Base-by-base conservation (phyloP, 2,888 invertebrate genomes). In the Clanis bilineata region DNA sequence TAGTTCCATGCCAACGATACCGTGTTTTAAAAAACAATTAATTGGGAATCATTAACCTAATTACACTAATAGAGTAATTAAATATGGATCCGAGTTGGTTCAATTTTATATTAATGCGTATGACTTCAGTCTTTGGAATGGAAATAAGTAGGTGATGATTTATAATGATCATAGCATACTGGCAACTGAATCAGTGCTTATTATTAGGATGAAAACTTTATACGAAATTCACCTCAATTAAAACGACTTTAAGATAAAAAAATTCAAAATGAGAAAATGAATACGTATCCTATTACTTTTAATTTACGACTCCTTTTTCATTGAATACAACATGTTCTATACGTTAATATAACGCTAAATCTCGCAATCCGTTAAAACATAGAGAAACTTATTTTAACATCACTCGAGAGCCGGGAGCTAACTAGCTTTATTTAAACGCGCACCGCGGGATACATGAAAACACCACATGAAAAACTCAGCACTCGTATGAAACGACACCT, bases 401-500 rank as follows among this genome's bases (percentile, higher is more conserved):
- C 18, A 32, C 18, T 51, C 51, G 9, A 51, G 15, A 9, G 10
- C 18, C 6, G 28, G 28, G 47, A 51, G 51, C 51, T 51, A 51
- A 51, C 32, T 51, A 51, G 51, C 51, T 51, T 51, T 51, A 32
- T 51, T 18, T 18, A 32, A 47, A 47, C 47, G 15, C 47, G 47
- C 51, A 51, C 28, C 47, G 28, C 28, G 28, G 47, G 28, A 28
- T 18, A 28, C 47, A 51, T 51, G 47, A 51, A 51, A 51, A 51
- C 47, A 51, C 51, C 51, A 51, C 32, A 51, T 51, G 25, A 56
- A 41, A 41, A 39, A 56, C 25, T 18, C 21, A 57, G 21, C 32
- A 44, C 57, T 44, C 44, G 18, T 32, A 32, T 32, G 51, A 57
- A 57, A 57, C 43, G 57, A 57, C 43, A 43, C 32, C 65, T 56